phyloP scores from a whole-genome alignment of 1,140 invertebrate genomes.

The Caenorhabditis brenneri region DNA sequence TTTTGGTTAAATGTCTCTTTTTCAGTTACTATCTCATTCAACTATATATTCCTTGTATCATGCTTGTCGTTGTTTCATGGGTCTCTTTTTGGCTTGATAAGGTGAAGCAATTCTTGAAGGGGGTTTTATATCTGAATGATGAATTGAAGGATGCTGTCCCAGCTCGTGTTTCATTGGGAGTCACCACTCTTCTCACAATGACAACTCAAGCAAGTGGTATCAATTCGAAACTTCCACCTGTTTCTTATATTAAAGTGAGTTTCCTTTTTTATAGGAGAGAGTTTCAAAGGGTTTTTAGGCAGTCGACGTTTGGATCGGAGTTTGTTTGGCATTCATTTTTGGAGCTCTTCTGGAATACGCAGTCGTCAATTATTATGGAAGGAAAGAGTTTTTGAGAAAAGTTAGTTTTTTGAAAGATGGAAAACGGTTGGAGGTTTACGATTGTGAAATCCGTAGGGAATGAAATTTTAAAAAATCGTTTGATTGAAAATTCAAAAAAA shows the following conservation, averaged over 20 bases:
- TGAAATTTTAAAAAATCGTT: no score
- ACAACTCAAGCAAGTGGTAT: slow-evolving; percentile 95
- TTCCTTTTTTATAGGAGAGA: neutral
- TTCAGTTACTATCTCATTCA: slow-evolving; percentile 96
- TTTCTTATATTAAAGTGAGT: slow-evolving; percentile 85
- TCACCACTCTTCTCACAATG: slow-evolving; percentile 85
- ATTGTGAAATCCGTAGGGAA: no score
- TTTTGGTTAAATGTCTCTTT: slow-evolving; percentile 72
- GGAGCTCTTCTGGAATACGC: slow-evolving; percentile 94
- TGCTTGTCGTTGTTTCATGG: slow-evolving; percentile 87
- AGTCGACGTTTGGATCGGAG: slow-evolving; percentile 95
- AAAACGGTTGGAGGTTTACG: no score
- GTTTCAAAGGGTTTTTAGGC: slow-evolving; percentile 72
- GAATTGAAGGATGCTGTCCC: slow-evolving; percentile 84
- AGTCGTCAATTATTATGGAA: slow-evolving; percentile 92
- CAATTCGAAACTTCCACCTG: slow-evolving; percentile 92
- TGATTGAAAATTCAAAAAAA: neutral
- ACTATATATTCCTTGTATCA: slow-evolving; percentile 71
- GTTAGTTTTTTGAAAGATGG: slow-evolving; percentile 45
- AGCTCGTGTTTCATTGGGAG: slow-evolving; percentile 89
- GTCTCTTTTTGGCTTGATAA: slow-evolving; percentile 93
- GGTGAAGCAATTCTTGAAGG: slow-evolving; percentile 22
- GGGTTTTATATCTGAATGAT: neutral
- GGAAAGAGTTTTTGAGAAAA: slow-evolving; percentile 78
- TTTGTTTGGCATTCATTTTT: slow-evolving; percentile 93